phyloP scores from a whole-genome alignment of 2,888 invertebrate genomes.

The Homarus gammarus region DNA sequence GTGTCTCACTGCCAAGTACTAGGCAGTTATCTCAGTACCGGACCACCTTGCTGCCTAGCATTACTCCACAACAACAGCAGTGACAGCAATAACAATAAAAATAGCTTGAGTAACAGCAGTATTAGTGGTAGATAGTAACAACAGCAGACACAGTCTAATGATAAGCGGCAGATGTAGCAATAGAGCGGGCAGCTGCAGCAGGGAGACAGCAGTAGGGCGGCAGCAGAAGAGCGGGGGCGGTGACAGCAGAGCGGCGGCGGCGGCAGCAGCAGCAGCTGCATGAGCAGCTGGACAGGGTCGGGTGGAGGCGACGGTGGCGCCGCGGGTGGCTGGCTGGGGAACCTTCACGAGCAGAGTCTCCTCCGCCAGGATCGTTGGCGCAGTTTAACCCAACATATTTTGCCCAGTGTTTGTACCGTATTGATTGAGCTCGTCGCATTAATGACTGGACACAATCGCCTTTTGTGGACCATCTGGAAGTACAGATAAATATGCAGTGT shows the following conservation, averaged over 20 bases:
- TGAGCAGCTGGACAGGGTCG: background rate
- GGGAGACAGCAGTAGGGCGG: background rate
- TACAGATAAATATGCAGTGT: background rate
- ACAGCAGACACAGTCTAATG: no score
- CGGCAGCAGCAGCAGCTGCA: background rate
- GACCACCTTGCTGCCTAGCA: background rate
- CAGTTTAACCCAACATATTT: slow-evolving; percentile 41
- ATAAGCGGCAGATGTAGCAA: no score
- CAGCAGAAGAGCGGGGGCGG: background rate
- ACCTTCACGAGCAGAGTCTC: background rate
- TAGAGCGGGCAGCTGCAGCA: background rate
- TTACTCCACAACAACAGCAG: background rate
- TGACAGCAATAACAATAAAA: background rate
- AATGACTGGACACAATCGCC: background rate
- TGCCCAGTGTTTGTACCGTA: slow-evolving; percentile 31
- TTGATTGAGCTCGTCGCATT: slow-evolving; percentile 36
- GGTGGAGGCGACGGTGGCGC: slow-evolving; percentile 37
- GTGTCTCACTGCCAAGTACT: background rate
- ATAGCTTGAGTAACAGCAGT: background rate
- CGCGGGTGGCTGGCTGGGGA: background rate
- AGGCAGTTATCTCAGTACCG: no score
- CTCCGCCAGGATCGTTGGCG: slow-evolving; percentile 5
- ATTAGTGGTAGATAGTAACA: background rate
- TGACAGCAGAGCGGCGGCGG: background rate
- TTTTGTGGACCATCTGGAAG: background rate